Evolutionary conservation across 2,888 invertebrate genomes (phyloP).

Genomic region (Luperina nickerlii): DNA sequence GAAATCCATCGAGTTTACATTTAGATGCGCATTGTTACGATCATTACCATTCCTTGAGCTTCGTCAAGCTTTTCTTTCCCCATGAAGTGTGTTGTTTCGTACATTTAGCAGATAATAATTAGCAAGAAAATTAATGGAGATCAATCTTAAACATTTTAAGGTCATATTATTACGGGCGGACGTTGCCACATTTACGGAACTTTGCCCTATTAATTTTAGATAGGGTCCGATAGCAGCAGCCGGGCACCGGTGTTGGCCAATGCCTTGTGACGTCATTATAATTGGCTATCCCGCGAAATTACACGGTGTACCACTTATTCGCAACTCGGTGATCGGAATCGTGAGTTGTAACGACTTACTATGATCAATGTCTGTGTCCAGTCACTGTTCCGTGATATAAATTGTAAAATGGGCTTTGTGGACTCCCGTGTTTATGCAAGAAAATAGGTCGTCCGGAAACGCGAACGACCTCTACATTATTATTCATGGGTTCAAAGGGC

Average conservation of each 20-base stretch:
- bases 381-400: constrained; percentile 56
- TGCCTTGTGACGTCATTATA: constrained; percentile 71
- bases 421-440: constrained; percentile 52
- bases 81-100: neutral
- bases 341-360: constrained; percentile 58
- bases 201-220: constrained; percentile 77
- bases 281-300: constrained; percentile 71
- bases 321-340: constrained; percentile 65
- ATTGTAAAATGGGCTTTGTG: constrained; percentile 49
- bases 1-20: constrained; percentile 39
- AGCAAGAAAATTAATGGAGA: constrained; percentile 53
- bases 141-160: constrained; percentile 55
- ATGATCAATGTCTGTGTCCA: constrained; percentile 56
- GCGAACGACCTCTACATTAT: constrained; percentile 39
- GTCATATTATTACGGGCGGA: constrained; percentile 52
- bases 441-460: constrained; percentile 66
- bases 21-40: constrained; percentile 31
- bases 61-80: constrained; percentile 34
- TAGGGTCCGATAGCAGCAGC: constrained; percentile 67
- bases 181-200: constrained; percentile 76
- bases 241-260: constrained; percentile 61
- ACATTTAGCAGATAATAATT: constrained; percentile 38
- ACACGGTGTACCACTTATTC: constrained; percentile 68
- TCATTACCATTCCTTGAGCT: constrained; percentile 37
- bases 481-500: constrained; percentile 45